Evolutionary conservation across 2,888 invertebrate species (phyloP).

Genomic region (Chrysolina americana): DNA sequence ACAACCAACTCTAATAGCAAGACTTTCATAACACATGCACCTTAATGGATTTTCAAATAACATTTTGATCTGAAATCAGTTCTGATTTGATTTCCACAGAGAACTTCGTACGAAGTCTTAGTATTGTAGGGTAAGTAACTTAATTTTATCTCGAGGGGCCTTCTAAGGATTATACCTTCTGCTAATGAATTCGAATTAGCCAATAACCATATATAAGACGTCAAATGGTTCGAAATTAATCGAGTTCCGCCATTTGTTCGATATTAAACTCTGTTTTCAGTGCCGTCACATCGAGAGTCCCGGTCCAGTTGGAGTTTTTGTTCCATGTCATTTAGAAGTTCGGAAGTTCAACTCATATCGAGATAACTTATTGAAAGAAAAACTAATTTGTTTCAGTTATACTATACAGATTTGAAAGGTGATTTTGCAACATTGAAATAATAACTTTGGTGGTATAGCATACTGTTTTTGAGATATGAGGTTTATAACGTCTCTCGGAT

Average conservation of each 20-base stretch:
- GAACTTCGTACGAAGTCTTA: not conserved
- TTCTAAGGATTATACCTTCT: not conserved
- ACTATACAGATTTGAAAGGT: too few species aligned
- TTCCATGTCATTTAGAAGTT: not conserved
- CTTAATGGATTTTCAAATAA: not conserved
- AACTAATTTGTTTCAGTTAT: too few species aligned
- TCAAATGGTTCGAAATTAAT: not conserved
- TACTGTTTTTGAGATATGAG: too few species aligned
- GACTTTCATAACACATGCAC: too few species aligned
- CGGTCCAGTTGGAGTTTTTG: not conserved
- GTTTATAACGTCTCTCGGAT: too few species aligned
- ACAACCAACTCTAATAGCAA: too few species aligned
- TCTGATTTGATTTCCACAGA: not conserved
- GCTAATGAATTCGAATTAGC: slow-evolving; percentile 7
- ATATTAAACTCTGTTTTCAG: not conserved
- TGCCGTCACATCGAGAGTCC: not conserved
- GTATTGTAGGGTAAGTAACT: not conserved
- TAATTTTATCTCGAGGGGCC: not conserved
- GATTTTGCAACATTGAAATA: too few species aligned
- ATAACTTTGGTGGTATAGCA: too few species aligned
- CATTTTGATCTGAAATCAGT: not conserved
- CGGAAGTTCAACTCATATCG: not conserved
- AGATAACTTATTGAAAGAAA: not conserved
- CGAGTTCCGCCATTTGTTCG: not conserved
- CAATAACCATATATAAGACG: not conserved